Evolutionary conservation across 2,888 invertebrate species (phyloP), one percentile per base, ranked within the genome.

Genomic region (Troglohyphantes excavatus): DNA sequence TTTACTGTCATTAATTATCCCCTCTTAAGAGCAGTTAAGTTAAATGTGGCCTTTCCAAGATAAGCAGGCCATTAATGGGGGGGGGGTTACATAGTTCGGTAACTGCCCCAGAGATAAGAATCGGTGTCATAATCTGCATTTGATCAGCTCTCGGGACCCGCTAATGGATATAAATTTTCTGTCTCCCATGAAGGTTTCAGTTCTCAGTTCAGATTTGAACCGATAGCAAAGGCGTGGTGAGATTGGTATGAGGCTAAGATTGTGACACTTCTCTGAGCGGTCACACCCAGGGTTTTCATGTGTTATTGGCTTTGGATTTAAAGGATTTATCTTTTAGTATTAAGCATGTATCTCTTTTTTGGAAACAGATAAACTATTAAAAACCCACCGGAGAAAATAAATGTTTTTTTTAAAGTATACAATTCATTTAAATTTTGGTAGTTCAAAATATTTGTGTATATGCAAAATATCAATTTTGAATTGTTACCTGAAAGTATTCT

Each of bases 81-180:
- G 17, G n/a, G 39, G 21, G 76, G 53, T 53, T 53, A 65, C 65
- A 39, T 13, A 26, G 23, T n/a, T 26, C 9, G 43, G 13, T 46
- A 53, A 72, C 43, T 46, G 72, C n/a, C 13, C 13, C 21, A 33
- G 68, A 33, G 43, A 46, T 26, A 27, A 21, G 61, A 76, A 76
- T 63, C 63, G 23, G 43, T 39, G 65, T 78, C 63, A 63, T 65
- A 23, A 65, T 78, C 78, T 23, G 29, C 43, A 39, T 65, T 78
- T 61, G 75, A 75, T 75, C 75, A 75, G 29, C 29, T 75, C 59
- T 59, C 59, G 78, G 39, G 78, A 65, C 65, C 65, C 13, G 33
- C 65, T 78, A 78, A 78, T 78, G 78, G 65, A 78, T 78, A 78
- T 78, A 78, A 78, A 78, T 78, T 78, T 65, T 65, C 39, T 33